phyloP scores from a whole-genome alignment of 2,113 vertebrate species.

The Actenoides lindsayi region DNA sequence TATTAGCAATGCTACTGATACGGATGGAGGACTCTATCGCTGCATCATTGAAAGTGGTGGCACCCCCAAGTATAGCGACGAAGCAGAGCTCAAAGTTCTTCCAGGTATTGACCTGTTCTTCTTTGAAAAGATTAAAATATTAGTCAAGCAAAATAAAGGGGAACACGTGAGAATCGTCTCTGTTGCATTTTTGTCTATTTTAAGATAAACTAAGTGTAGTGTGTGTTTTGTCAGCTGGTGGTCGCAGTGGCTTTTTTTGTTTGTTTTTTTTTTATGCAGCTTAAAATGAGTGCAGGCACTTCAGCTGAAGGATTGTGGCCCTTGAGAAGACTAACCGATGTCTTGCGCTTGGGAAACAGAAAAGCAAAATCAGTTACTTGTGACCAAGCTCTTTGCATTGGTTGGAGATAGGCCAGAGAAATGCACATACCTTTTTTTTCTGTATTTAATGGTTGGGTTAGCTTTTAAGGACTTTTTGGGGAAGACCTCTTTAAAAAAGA shows the following conservation, averaged over 20 bases:
- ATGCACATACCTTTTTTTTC: not conserved
- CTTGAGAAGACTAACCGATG: not conserved
- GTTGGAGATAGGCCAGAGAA: not conserved
- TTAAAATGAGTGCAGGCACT: not conserved
- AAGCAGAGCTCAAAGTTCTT: slow-evolving; percentile 85
- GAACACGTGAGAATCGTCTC: not conserved
- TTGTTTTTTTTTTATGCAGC: not conserved
- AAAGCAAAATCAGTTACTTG: not conserved
- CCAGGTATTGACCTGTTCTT: slow-evolving; percentile 77
- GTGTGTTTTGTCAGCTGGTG: not conserved
- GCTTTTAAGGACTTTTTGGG: not conserved
- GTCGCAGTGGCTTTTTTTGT: not conserved
- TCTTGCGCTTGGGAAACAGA: not conserved
- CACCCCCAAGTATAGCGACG: slow-evolving; percentile 87
- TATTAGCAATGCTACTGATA: slow-evolving; percentile 84
- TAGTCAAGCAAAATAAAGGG: not conserved
- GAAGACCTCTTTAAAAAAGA: not conserved
- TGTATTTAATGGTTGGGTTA: not conserved
- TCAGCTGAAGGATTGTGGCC: not conserved
- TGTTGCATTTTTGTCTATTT: not conserved
- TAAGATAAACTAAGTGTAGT: not conserved
- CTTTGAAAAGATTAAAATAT: not conserved
- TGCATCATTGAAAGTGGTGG: slow-evolving; percentile 87
- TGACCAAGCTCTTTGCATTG: not conserved
- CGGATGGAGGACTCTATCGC: slow-evolving; percentile 87